Conservation (phyloP, 2,888 invertebrate species). For the Plemyria rubiginata region DNA sequence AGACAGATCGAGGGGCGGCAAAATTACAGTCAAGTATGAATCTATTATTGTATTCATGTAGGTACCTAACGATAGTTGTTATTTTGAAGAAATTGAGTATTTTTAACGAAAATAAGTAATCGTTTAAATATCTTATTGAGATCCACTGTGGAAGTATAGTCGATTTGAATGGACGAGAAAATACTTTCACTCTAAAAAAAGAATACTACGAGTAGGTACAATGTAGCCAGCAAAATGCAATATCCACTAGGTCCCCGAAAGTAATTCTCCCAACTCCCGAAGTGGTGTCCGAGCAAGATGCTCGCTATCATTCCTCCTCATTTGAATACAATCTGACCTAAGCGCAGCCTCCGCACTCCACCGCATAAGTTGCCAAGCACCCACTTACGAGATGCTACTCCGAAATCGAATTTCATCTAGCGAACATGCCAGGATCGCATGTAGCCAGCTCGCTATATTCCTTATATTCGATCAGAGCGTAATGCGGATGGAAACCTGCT, state of each 20-base stretch:
- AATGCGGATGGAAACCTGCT: constrained; percentile 9
- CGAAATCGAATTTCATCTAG: constrained; percentile 29
- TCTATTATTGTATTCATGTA: constrained; percentile 5
- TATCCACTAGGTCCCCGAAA: constrained; percentile 11
- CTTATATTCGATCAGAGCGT: constrained; percentile 26
- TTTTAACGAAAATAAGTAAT: not conserved
- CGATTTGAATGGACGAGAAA: not conserved
- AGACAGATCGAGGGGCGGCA: constrained; percentile 26
- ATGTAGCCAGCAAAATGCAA: constrained; percentile 17
- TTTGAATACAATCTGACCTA: constrained; percentile 44
- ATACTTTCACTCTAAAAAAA: not conserved
- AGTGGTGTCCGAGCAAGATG: constrained; percentile 32
- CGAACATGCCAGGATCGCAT: constrained; percentile 29
- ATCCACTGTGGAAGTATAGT: not conserved
- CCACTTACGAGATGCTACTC: constrained; percentile 32
- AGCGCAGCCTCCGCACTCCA: constrained; percentile 24
- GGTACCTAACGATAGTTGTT: constrained; percentile 6
- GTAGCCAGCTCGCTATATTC: constrained; percentile 22
- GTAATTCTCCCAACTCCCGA: constrained; percentile 14
- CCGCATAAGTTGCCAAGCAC: constrained; percentile 32
- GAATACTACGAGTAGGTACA: not conserved
- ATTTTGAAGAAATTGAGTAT: not conserved
- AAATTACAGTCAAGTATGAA: constrained; percentile 12
- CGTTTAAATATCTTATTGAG: not conserved
- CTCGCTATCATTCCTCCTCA: constrained; percentile 33